Base-by-base conservation (phyloP, 2,797 vertebrate genomes). In the Neoniphon sammara region DNA sequence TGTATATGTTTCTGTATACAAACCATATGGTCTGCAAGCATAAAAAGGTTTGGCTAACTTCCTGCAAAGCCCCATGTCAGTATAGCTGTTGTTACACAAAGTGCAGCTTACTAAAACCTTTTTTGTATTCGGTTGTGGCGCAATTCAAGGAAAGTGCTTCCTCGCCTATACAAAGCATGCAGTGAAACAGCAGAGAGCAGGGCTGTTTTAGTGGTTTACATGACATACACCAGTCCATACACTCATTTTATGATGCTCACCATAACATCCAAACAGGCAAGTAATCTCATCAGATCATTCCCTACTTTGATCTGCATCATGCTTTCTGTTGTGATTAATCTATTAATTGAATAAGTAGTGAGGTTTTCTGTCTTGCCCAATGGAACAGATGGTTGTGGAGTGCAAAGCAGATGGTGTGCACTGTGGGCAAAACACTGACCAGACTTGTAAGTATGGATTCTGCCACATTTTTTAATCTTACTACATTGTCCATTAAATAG, bases 311-410 rank as follows among this genome's bases (percentile, higher is more conserved):
- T 81, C 44, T 60, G 34, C 39, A 71, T 64, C 67, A 77, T 83
- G 57, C 42, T 68, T 17, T 66, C 27, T 66, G 66, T 76, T 47
- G 62, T 70, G 42, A 75, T 84, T 53, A 81, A 66, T 68, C 66
- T 63, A 63, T 73, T 82, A 75, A 78, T 81, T 78, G 84, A 93
- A 31, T 79, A 54, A 76, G 73, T 75, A 56, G 11, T 75, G 64
- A 68, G 50, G 78, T 89, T 62, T 55, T 63, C 80, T 53, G 25
- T 57, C 55, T 66, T 20, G 6, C 44, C 3, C 6, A 66, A 78
- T 56, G 59, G 52, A 75, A 66, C 86, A 88, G 73, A 88, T 85
- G 57, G 58, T 63, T 73, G 15, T 56, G 9, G 68, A 75, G 70
- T 68, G 69, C 60, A 64, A 18, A 75, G 65, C 86, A 88, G 81